Evolutionary conservation across 2,888 invertebrate species (phyloP).

Genomic region (Tipula confusa): DNA sequence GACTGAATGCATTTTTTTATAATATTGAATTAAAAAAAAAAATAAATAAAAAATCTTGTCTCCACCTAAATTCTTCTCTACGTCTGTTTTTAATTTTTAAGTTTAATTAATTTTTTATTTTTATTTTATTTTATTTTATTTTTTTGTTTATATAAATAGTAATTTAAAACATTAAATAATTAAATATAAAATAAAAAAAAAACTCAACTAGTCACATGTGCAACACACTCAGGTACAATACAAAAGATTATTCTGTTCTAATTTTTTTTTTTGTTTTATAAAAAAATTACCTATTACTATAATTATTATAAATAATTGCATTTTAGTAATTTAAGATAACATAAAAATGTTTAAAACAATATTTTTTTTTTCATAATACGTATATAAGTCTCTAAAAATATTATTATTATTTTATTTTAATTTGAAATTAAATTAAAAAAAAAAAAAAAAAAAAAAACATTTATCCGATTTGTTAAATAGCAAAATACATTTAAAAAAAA

Average conservation of each 20-base stretch:
- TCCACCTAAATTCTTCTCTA: not conserved
- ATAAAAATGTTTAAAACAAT: not conserved
- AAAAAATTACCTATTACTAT: conserved; percentile 21
- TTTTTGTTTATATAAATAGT: not conserved
- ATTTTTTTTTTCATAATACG: conserved; percentile 7
- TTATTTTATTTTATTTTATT: too few species aligned
- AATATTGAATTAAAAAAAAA: not conserved
- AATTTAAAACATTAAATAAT: conserved; percentile 26
- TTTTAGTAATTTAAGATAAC: not conserved
- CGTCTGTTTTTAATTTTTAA: not conserved
- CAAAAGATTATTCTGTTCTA: conserved; percentile 36
- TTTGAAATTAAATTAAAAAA: not conserved
- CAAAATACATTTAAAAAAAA: not conserved
- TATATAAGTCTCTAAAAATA: not conserved
- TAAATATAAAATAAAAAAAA: conserved; percentile 32
- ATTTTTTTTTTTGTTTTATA: conserved; percentile 31
- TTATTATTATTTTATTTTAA: not conserved
- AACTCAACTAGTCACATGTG: conserved; percentile 41
- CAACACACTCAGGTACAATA: conserved; percentile 42
- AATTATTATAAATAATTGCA: not conserved
- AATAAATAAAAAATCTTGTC: not conserved
- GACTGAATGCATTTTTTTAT: not conserved
- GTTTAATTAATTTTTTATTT: not conserved
- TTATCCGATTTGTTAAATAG: conserved; percentile 21
- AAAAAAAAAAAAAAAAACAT: not conserved